phyloP scores from a whole-genome alignment of 1,140 invertebrate genomes.

The Drosophila mauritiana region DNA sequence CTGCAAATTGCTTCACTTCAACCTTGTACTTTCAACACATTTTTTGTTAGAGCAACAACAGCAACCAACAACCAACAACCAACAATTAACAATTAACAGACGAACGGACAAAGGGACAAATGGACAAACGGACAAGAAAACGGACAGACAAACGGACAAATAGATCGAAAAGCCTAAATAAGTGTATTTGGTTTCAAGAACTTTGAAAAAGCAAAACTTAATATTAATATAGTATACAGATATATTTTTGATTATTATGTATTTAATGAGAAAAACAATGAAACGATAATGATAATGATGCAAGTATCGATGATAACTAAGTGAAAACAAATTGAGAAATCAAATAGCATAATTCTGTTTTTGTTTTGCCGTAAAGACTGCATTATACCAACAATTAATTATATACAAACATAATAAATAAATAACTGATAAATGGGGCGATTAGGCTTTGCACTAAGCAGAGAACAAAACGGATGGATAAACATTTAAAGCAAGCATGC shows the following conservation, averaged over 20 bases:
- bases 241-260: slow-evolving; percentile 80
- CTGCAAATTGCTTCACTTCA: slow-evolving; percentile 23
- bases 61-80: slow-evolving; percentile 21
- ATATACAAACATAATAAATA: slow-evolving; percentile 66
- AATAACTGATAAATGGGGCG: slow-evolving; percentile 43
- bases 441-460: slow-evolving; percentile 29
- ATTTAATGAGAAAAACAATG: slow-evolving; percentile 50
- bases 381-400: slow-evolving; percentile 84
- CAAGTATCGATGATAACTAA: slow-evolving; percentile 34
- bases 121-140: background rate
- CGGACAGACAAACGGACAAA: slow-evolving; percentile 1
- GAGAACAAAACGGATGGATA: slow-evolving; percentile 30
- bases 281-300: slow-evolving; percentile 26
- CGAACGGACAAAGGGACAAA: background rate
- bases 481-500: slow-evolving; percentile 34
- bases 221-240: slow-evolving; percentile 72
- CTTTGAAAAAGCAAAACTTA: slow-evolving; percentile 68
- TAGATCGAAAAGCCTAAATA: slow-evolving; percentile 54
- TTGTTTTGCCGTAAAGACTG: slow-evolving; percentile 84
- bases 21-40: slow-evolving; percentile 4
- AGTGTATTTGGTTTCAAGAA: slow-evolving; percentile 80
- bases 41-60: slow-evolving; percentile 24
- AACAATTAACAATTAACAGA: background rate
- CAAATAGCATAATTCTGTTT: slow-evolving; percentile 82
- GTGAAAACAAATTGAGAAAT: slow-evolving; percentile 58